Percentiles rank a stretch among this genome's conserved stretches.
Conservation (phyloP, 2,797 vertebrate species). For the Anisognathus igniventris region DNA sequence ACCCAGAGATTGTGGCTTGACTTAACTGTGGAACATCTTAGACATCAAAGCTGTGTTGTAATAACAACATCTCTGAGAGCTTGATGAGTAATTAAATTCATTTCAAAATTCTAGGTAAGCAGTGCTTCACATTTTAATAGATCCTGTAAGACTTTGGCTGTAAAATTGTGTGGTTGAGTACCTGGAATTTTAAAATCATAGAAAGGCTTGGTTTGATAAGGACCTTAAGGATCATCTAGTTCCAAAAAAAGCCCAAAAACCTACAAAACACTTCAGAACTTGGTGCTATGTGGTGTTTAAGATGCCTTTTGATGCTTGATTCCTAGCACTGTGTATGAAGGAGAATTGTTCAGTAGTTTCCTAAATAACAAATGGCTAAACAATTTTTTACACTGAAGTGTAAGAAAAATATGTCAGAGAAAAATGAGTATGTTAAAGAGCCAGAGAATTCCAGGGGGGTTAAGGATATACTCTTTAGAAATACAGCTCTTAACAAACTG, state of each 20-base stretch:
- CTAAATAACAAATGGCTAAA: not conserved
- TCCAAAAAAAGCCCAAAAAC: accelerated
- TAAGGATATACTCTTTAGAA: not conserved
- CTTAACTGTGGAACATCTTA: not conserved
- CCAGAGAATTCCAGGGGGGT: not conserved
- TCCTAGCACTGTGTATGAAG: not conserved
- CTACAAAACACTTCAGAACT: not conserved
- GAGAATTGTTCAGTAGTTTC: not conserved
- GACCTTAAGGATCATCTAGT: not conserved
- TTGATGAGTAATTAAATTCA: not conserved
- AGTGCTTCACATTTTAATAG: not conserved
- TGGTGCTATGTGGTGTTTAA: not conserved
- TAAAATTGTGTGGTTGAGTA: not conserved
- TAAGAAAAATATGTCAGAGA: not conserved
- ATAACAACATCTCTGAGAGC: not conserved
- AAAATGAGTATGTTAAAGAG: not conserved
- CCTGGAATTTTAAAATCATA: not conserved
- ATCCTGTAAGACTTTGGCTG: not conserved
- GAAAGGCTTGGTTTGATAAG: not conserved
- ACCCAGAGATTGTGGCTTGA: not conserved
- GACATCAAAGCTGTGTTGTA: not conserved
- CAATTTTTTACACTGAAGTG: not conserved
- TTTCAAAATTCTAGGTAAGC: not conserved
- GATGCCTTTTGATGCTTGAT: not conserved
- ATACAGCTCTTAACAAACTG: not conserved